Base-by-base conservation (phyloP, 2,888 invertebrate genomes). In the Rhogogaster chlorosoma region DNA sequence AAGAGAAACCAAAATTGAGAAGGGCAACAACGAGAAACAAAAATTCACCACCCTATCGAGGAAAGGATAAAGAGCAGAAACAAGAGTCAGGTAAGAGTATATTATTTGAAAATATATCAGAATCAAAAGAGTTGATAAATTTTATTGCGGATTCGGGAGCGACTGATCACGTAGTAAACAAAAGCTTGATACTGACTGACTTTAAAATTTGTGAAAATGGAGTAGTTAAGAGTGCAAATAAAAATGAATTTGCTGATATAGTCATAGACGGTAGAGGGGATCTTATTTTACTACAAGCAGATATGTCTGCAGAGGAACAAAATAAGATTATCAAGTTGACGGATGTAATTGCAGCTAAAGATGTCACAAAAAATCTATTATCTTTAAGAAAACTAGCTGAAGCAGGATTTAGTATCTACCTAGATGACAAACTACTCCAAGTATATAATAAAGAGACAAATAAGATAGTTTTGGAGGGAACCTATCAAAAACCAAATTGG, bases 401-500 rank as follows among this genome's bases (percentile, higher is more conserved):
- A 61, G 83, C 86, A 84, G 88, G 88, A 22, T 83, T 88, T 26
- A 61, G 42, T 38, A 87, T 88, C 29, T 86, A 88, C 71, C 84
- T 88, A 82, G 89, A 88, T 77, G 84, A 87, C 45, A 80, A 87
- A 84, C 36, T 15, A 85, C 77, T 88, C 22, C 49, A 86, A 32
- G 87, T 87, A 67, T 87, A 84, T 36, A 73, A 87, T 71, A 87
- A 86, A 45, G 78, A 73, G 12, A 85, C 86, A 29, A 85, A 86
- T 53, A 85, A 88, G 73, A 83, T 84, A 18, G 77, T 89, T 83
- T 64, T 88, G 18, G 71, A 86, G 26, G 87, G 87, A 22, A 78
- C 86, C 4, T 88, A 88, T 73, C 70, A 88, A 84, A 86, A 80
- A 85, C 87, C 88, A 7, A 86, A 83, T 61, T 88, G 88, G 86